phyloP scores from a whole-genome alignment of 2,797 vertebrate species.

The Pseudochirops corinnae region DNA sequence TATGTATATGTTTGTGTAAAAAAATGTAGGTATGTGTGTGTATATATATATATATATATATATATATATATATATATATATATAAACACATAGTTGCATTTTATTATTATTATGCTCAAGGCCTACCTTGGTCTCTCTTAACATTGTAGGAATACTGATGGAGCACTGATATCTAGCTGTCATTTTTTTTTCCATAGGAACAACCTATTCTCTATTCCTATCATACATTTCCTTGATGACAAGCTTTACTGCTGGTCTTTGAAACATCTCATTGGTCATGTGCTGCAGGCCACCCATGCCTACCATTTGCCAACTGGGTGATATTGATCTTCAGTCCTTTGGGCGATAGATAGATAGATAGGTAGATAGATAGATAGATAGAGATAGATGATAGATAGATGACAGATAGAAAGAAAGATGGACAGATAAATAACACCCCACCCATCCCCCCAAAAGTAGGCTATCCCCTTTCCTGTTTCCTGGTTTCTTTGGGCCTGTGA shows the following conservation, averaged over 20 bases:
- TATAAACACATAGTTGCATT: background rate
- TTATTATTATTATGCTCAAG: background rate
- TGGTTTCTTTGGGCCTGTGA: conserved; percentile 63
- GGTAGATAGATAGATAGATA: background rate
- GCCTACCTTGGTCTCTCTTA: background rate
- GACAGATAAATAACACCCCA: background rate
- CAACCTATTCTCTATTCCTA: background rate
- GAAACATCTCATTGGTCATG: background rate
- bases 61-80: background rate
- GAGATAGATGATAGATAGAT: too few species aligned
- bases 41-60: too few species aligned
- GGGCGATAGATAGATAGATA: too few species aligned
- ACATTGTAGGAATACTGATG: background rate
- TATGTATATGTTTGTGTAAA: background rate
- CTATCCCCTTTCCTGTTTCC: conserved; percentile 41
- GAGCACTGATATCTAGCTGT: background rate
- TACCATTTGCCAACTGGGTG: background rate
- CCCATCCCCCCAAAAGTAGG: background rate
- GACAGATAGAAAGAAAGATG: too few species aligned
- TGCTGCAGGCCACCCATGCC: background rate
- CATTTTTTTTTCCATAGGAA: background rate
- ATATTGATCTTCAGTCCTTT: background rate
- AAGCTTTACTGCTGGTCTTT: background rate
- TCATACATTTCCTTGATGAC: background rate
- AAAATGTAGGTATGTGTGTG: too few species aligned